Evolutionary conservation across 2,113 vertebrate genomes (phyloP).

Genomic region (Varanus salvator): DNA sequence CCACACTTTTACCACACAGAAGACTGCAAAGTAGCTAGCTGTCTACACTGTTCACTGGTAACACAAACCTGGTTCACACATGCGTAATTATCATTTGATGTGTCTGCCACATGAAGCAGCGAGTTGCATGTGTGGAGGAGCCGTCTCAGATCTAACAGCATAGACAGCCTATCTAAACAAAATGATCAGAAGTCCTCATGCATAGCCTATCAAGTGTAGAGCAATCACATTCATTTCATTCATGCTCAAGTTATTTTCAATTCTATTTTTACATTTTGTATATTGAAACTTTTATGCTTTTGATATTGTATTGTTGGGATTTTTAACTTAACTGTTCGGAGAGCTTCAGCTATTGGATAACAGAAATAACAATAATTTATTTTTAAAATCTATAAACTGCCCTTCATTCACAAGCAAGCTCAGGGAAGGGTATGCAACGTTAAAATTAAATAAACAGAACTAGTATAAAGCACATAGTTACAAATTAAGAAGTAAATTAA

Average conservation of each 20-base stretch:
- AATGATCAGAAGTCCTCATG: background rate
- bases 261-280: too few relatives aligned
- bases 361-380: too few relatives aligned
- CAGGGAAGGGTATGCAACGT: too few relatives aligned
- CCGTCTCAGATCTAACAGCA: background rate
- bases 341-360: too few relatives aligned
- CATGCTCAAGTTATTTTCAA: too few relatives aligned
- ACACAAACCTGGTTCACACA: background rate
- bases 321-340: too few relatives aligned
- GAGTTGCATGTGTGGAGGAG: background rate
- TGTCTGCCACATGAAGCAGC: background rate
- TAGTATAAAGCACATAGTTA: background rate
- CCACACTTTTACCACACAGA: background rate
- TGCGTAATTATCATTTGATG: background rate
- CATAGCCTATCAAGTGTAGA: background rate
- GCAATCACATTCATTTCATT: background rate
- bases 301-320: too few relatives aligned
- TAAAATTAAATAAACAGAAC: background rate
- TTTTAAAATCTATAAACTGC: too few relatives aligned
- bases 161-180: too few relatives aligned
- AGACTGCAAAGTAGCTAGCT: background rate
- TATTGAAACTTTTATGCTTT: too few relatives aligned
- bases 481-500: too few relatives aligned
- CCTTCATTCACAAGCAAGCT: too few relatives aligned
- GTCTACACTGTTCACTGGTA: background rate